Evolutionary conservation across 2,113 vertebrate genomes (phyloP).

Genomic region (Mohoua ochrocephala): DNA sequence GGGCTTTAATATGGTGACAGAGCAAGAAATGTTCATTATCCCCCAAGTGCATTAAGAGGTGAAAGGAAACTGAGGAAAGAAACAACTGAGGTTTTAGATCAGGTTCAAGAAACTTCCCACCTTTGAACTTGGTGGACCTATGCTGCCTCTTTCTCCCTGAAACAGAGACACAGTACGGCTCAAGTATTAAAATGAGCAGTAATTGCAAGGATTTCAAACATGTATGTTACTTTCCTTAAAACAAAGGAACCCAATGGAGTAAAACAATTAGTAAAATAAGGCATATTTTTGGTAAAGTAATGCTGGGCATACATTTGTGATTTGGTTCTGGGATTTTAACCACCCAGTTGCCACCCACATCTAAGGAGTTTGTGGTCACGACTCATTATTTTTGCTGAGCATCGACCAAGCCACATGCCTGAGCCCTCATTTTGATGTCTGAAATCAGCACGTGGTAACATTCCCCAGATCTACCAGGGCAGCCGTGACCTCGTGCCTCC

Average conservation of each 20-base stretch:
- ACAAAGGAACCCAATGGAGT: background rate
- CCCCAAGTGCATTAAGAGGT: background rate
- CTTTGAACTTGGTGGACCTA: conserved; percentile 69
- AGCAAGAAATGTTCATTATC: background rate
- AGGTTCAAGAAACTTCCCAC: conserved; percentile 38
- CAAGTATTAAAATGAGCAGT: background rate
- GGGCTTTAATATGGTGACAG: background rate
- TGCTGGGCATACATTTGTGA: background rate
- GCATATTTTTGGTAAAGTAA: background rate
- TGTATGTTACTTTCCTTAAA: background rate
- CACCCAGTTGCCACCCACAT: background rate
- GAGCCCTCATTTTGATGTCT: background rate
- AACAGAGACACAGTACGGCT: background rate
- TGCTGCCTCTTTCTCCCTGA: conserved; percentile 72
- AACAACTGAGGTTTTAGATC: background rate
- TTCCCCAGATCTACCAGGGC: background rate
- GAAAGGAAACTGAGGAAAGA: background rate
- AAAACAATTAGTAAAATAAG: background rate
- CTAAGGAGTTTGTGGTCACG: background rate
- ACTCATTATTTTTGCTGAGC: background rate
- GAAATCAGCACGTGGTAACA: background rate
- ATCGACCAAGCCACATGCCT: background rate
- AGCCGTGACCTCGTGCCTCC: background rate
- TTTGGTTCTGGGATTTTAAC: background rate
- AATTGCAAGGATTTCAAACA: background rate